These are phyloP conservation scores for Aquatica leii DNA, from an alignment of 2,888 invertebrate species.

Conservation along the genomic window DNA sequence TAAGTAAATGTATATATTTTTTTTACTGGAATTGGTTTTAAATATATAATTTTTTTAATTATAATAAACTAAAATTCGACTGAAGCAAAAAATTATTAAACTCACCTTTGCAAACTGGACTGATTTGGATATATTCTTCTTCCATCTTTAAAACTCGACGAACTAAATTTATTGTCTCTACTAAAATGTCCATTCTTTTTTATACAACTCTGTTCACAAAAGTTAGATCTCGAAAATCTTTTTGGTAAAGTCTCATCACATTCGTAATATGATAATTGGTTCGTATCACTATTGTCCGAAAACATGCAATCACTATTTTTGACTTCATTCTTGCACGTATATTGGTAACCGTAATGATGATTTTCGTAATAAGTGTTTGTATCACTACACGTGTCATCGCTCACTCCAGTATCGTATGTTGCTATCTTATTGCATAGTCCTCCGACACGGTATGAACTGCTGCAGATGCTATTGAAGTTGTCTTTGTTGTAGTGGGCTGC, in stretches of 20 bases:
- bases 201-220: constrained; percentile 41
- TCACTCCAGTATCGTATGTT: constrained; percentile 49
- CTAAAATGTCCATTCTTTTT: constrained; percentile 38
- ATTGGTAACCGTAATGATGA: constrained; percentile 50
- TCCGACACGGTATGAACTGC: constrained; percentile 13
- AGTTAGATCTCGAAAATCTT: constrained; percentile 46
- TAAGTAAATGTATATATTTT: too few relatives aligned
- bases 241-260: constrained; percentile 49
- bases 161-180: constrained; percentile 22
- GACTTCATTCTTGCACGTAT: constrained; percentile 42
- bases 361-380: constrained; percentile 52
- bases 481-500: constrained; percentile 16
- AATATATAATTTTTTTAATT: too few relatives aligned
- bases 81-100: too few relatives aligned
- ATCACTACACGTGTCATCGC: constrained; percentile 54
- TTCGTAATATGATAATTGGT: constrained; percentile 50
- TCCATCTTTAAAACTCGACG: constrained; percentile 26
- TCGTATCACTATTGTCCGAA: constrained; percentile 55
- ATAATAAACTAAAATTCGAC: too few relatives aligned
- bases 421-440: constrained; percentile 31
- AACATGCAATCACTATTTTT: constrained; percentile 47
- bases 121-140: constrained; percentile 40
- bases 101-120: constrained; percentile 33
- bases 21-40: too few relatives aligned
- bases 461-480: neutral